Base-by-base conservation (phyloP, 2,888 invertebrate species). In the Tipula unca region DNA sequence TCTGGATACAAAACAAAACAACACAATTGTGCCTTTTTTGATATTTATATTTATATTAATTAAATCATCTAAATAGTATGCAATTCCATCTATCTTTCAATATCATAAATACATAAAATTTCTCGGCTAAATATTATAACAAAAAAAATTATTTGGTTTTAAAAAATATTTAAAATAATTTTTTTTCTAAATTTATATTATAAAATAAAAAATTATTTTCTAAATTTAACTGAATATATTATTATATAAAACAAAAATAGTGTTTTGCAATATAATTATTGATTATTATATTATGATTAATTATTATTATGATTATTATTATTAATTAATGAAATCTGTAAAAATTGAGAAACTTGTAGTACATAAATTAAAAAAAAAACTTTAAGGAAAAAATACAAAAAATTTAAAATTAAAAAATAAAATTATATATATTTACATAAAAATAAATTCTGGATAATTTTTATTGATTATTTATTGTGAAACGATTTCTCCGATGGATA, bases 401-500 rank as follows among this genome's bases (percentile, higher is more conserved):
- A 69, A 17, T 48, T 48, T 17, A 48, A 48, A 48, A 69, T 69
- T 69, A 69, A 69, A 69, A 69, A 69, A 69, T 69, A 69, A 69
- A 69, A 69, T 69, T 69, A 69, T 69, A 69, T 69, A 69, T 69
- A 69, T 69, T 69, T 69, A 69, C 69, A 69, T 69, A 69, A 69
- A 69, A 48, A 48, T 13, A 32, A 32, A 42, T 14, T 17, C 39
- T 36, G 48, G n/a, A 14, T 42, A 14, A 4, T n/a, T n/a, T 54
- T 17, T 39, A 39, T 36, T 36, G 3, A 32, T 32, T 32, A 32
- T 32, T 0, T 32, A 6, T 32, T 32, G 4, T 4, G 32, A 6
- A 32, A 32, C 32, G 32, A n/a, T n/a, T n/a, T n/a, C n/a, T n/a
- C n/a, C n/a, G n/a, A n/a, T n/a, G n/a, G n/a, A n/a, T n/a, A n/a